Evolutionary conservation across 2,888 invertebrate genomes (phyloP).

Genomic region (Tanypteryx hageni): DNA sequence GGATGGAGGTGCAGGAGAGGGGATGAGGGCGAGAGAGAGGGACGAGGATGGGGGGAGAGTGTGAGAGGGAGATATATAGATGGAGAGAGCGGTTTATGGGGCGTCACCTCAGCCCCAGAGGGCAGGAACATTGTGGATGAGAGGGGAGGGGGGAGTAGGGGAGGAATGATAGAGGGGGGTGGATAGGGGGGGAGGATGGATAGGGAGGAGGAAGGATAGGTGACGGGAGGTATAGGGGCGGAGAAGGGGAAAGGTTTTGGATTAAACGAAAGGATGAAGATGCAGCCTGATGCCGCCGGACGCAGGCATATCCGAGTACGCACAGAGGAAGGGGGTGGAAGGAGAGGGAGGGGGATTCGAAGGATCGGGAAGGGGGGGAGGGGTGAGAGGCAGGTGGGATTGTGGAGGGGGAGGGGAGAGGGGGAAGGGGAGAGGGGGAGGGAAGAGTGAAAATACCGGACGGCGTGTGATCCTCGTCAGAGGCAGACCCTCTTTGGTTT

Average conservation of each 20-base stretch:
- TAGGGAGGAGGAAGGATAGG: background rate
- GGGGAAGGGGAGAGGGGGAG: background rate
- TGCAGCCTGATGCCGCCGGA: constrained; percentile 46
- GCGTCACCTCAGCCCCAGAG: constrained; percentile 24
- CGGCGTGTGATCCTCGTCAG: constrained; percentile 50
- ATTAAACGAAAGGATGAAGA: constrained; percentile 9
- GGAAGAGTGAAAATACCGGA: background rate
- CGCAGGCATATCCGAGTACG: constrained; percentile 47
- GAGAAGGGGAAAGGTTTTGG: background rate
- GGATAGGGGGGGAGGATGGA: background rate
- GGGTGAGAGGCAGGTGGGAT: too few species aligned
- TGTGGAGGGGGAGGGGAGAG: background rate
- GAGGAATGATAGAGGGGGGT: background rate
- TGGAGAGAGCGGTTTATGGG: background rate
- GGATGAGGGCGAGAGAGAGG: background rate
- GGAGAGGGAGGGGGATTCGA: background rate
- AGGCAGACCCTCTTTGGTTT: constrained; percentile 33
- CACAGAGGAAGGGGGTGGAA: background rate
- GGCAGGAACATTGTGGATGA: background rate
- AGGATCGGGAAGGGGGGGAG: too few species aligned
- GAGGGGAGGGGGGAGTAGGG: background rate
- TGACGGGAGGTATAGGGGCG: background rate
- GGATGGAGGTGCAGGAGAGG: background rate
- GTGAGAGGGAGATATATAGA: background rate
- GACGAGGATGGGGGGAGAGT: background rate